A percentile compares a stretch with the other conserved stretches of the same genome.
phyloP scores from a whole-genome alignment of 2,113 vertebrate species.

The Ondatra zibethicus region DNA sequence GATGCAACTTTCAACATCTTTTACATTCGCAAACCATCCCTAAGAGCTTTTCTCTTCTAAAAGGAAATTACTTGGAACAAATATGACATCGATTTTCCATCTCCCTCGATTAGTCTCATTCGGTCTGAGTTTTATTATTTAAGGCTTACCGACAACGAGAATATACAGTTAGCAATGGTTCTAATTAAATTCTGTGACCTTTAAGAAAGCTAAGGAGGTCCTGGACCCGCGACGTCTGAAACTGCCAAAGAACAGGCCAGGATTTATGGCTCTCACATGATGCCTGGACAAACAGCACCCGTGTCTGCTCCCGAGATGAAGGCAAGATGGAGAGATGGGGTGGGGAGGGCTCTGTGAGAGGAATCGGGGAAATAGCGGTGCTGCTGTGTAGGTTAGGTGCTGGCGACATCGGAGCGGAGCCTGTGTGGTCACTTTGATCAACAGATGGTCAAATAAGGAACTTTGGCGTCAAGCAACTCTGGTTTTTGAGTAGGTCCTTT shows the following conservation, averaged over 20 bases:
- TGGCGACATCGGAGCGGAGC: not conserved
- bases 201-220: conserved; percentile 68
- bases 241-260: not conserved
- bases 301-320: conserved; percentile 84
- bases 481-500: not conserved
- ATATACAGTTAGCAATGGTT: conserved; percentile 71
- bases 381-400: conserved; percentile 85
- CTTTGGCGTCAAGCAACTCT: not conserved
- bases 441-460: conserved; percentile 48
- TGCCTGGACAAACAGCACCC: conserved; percentile 87
- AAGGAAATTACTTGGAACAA: conserved; percentile 81
- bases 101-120: conserved; percentile 78
- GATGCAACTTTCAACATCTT: conserved; percentile 72
- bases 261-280: conserved; percentile 84
- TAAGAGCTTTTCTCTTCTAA: conserved; percentile 70
- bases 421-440: not conserved
- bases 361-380: conserved; percentile 60
- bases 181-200: conserved; percentile 79
- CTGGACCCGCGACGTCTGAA: conserved; percentile 51
- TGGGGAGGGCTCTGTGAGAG: conserved; percentile 75
- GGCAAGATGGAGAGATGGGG: conserved; percentile 81
- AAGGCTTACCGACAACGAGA: conserved; percentile 72
- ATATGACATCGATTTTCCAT: conserved; percentile 82
- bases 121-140: conserved; percentile 75
- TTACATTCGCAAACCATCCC: conserved; percentile 66